Evolutionary conservation across 1,140 invertebrate species (phyloP), one percentile per base, ranked within the genome.

Genomic region (Neodiprion fabricii): DNA sequence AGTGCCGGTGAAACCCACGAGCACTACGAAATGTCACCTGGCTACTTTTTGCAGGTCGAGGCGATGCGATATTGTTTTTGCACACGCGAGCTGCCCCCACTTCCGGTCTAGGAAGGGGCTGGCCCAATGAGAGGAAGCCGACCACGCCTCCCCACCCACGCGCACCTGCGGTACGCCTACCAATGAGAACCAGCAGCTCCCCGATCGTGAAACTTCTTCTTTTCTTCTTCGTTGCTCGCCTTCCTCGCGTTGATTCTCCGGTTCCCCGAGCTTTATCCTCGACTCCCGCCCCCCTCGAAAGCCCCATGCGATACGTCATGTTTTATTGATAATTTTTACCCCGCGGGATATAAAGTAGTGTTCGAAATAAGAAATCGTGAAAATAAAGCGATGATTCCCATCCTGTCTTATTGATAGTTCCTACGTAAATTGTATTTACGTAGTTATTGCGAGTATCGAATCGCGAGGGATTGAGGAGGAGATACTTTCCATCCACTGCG

Each of bases 1-100:
- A 67, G 65, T 14, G 23, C 1, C 7, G 17, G 61, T 21, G 23
- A 9, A 85, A 84, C 81, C 81, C 83, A 82, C 79, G 79, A 81
- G 83, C 81, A 84, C 84, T 78, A 78, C 84, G 85, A 84, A 87
- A 87, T 87, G 87, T 86, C 86, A 87, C 86, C 87, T 88, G 86
- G 86, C 84, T 83, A 82, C 82, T 87, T 88, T 87, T 88, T 87
- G 82, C 75, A 72, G 53, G 48, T 71, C 81, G 80, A 76, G 75
- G 76, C 84, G 84, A 85, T 84, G 82, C 80, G 84, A 86, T 85
- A 86, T 86, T 81, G 85, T 86, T 86, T 86, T 86, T 86, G 85
- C 79, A 71, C 71, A 40, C 67, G 72, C 66, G 74, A 77, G 78
- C 77, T 76, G 77, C 80, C 83, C 83, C 85, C 79, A 82, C 80